These are phyloP conservation scores for Argynnis bischoffii DNA, from an alignment of 2,888 invertebrate species.

Conservation along the genomic window DNA sequence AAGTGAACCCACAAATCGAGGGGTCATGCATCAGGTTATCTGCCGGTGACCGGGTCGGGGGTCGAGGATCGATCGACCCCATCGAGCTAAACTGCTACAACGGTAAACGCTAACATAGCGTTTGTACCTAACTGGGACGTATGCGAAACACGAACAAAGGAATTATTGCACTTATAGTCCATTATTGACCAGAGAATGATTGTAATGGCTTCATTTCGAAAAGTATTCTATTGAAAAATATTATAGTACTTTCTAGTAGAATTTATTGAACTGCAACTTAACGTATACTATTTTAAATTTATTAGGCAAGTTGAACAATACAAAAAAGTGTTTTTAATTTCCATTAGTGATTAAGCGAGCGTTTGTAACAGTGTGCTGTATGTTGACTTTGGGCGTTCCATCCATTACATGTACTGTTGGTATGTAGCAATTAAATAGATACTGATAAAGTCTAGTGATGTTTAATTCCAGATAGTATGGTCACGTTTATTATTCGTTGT, in stretches of 20 bases:
- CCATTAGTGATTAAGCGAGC: slow-evolving; percentile 5
- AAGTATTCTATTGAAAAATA: slow-evolving; percentile 1
- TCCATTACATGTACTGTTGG: slow-evolving; percentile 21
- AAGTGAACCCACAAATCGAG: slow-evolving; percentile 38
- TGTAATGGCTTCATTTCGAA: background rate
- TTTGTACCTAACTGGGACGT: slow-evolving; percentile 22
- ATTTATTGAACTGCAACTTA: too few relatives aligned
- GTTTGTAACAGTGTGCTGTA: slow-evolving; percentile 5
- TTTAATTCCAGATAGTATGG: background rate
- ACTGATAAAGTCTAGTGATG: background rate
- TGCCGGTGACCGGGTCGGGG: slow-evolving; percentile 48
- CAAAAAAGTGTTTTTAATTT: slow-evolving; percentile 15
- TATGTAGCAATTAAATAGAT: slow-evolving; percentile 23
- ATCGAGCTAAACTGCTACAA: slow-evolving; percentile 23
- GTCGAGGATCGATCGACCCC: slow-evolving; percentile 45
- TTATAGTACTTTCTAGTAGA: background rate
- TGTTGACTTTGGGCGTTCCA: slow-evolving; percentile 30
- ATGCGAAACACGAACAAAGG: slow-evolving; percentile 17
- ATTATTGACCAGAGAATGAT: slow-evolving; percentile 24
- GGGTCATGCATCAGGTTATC: slow-evolving; percentile 45
- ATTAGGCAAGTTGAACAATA: background rate
- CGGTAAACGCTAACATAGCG: slow-evolving; percentile 23
- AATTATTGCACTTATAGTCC: slow-evolving; percentile 13
- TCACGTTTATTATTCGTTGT: background rate
- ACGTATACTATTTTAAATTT: too few relatives aligned